These are phyloP conservation scores for Platichthys stellatus DNA, from an alignment of 2,113 vertebrate species.

Conservation along the genomic window DNA sequence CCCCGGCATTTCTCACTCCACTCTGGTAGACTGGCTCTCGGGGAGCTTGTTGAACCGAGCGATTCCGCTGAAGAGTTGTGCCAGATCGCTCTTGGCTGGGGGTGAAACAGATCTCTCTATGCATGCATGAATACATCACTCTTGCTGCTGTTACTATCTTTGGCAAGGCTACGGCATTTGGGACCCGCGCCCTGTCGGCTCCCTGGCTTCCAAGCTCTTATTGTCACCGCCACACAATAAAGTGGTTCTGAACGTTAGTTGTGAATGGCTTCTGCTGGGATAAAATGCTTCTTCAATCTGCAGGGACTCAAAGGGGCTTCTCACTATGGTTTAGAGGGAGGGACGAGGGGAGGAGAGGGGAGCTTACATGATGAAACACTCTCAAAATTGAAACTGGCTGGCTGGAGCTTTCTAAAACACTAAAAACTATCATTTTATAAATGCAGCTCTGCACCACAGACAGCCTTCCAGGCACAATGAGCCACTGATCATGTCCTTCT, in stretches of 20 bases:
- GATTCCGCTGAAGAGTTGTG: slow-evolving; percentile 64
- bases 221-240: slow-evolving; percentile 63
- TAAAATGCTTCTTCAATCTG: slow-evolving; percentile 33
- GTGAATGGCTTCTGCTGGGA: slow-evolving; percentile 10
- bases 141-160: slow-evolving; percentile 71
- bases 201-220: slow-evolving; percentile 51
- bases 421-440: slow-evolving; percentile 41
- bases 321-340: neutral
- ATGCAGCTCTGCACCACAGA: slow-evolving; percentile 35
- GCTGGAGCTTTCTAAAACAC: slow-evolving; percentile 24
- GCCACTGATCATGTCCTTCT: neutral
- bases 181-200: slow-evolving; percentile 63
- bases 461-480: slow-evolving; percentile 17
- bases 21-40: slow-evolving; percentile 41
- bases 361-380: slow-evolving; percentile 50
- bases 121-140: slow-evolving; percentile 77
- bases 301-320: slow-evolving; percentile 29
- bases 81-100: slow-evolving; percentile 63
- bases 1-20: neutral
- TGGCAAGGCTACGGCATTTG: slow-evolving; percentile 60
- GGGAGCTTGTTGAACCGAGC: slow-evolving; percentile 57
- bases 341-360: neutral
- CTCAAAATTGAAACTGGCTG: slow-evolving; percentile 46
- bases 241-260: slow-evolving; percentile 32
- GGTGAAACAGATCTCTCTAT: slow-evolving; percentile 65